Percentiles rank a stretch among this genome's conserved stretches.
phyloP scores from a whole-genome alignment of 2,113 vertebrate species.

The Centropus bengalensis region DNA sequence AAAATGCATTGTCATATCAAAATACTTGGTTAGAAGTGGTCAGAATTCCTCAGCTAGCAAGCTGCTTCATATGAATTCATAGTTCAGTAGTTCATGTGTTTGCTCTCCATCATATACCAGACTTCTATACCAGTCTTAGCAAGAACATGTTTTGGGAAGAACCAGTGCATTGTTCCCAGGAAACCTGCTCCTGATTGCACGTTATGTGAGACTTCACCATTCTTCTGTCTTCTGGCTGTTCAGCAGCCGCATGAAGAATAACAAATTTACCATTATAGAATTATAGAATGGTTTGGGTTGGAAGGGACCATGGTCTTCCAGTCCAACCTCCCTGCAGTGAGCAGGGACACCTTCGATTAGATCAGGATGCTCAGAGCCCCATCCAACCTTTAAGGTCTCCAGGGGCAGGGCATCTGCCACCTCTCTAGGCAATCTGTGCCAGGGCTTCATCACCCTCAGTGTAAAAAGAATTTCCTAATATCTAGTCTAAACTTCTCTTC shows the following conservation, averaged over 20 bases:
- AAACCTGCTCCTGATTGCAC: not conserved
- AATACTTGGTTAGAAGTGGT: not conserved
- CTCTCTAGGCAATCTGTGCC: too few relatives aligned
- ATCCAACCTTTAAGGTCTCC: too few relatives aligned
- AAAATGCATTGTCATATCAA: not conserved
- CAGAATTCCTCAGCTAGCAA: not conserved
- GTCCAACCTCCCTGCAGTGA: too few relatives aligned
- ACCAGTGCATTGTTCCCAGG: not conserved
- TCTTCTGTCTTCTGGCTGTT: too few relatives aligned
- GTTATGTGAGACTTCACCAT: not conserved
- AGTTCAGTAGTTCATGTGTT: not conserved
- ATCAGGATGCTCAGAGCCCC: too few relatives aligned
- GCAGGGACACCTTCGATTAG: too few relatives aligned
- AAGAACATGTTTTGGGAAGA: not conserved
- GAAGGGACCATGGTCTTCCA: too few relatives aligned
- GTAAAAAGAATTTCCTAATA: too few relatives aligned
- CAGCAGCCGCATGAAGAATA: not conserved
- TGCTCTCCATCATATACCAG: not conserved
- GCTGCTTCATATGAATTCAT: not conserved
- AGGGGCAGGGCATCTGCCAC: too few relatives aligned
- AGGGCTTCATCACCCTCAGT: too few relatives aligned
- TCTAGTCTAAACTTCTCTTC: too few relatives aligned
- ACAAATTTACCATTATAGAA: not conserved
- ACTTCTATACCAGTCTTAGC: not conserved
- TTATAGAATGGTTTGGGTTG: too few relatives aligned